phyloP scores from a whole-genome alignment of 2,113 vertebrate genomes.

The Anolis sagrei region DNA sequence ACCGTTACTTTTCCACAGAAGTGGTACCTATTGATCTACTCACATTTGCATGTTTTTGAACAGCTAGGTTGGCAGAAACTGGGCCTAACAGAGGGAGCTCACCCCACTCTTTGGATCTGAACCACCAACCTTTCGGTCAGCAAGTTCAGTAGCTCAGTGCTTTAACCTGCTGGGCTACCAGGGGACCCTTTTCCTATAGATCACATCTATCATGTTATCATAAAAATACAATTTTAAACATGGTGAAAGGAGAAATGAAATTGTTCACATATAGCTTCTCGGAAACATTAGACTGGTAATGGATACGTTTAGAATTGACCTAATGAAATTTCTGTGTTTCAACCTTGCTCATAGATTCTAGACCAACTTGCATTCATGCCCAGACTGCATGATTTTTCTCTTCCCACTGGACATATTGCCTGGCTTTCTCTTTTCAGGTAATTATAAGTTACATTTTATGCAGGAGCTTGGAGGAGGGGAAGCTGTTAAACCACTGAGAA shows the following conservation, averaged over 20 bases:
- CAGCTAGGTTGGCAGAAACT: no score
- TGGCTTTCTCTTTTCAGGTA: background rate
- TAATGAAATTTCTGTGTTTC: background rate
- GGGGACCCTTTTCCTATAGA: background rate
- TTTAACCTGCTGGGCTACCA: no score
- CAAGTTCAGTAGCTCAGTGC: no score
- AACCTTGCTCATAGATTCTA: background rate
- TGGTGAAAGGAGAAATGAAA: background rate
- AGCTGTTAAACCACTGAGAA: background rate
- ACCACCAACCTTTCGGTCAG: no score
- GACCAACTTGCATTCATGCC: background rate
- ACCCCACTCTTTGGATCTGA: no score
- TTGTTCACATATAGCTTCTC: background rate
- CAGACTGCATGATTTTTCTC: background rate
- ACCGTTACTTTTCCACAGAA: no score
- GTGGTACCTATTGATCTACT: no score
- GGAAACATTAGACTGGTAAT: background rate
- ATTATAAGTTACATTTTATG: slow-evolving; percentile 21
- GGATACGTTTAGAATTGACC: background rate
- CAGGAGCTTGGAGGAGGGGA: slow-evolving; percentile 4
- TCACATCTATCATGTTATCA: background rate
- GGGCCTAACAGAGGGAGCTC: no score
- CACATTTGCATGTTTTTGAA: no score
- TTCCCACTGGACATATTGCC: background rate
- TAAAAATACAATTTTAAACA: no score